Conservation (phyloP, 2,888 invertebrate genomes). For the Barypeithes pellucidus region DNA sequence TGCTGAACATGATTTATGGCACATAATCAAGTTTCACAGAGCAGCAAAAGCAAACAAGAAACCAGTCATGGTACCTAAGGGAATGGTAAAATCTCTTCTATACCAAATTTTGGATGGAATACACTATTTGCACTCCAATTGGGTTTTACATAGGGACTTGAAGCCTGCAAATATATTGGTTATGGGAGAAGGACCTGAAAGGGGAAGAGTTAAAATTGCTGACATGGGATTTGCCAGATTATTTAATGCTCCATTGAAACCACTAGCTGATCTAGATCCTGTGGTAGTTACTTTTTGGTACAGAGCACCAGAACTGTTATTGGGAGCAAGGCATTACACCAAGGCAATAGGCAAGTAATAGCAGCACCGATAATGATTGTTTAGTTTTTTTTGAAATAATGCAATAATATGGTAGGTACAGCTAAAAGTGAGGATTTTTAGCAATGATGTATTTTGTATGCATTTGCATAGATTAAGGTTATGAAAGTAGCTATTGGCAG, state of each 20-base stretch:
- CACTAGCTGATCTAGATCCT: conserved; percentile 97
- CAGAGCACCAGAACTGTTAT: conserved; percentile 94
- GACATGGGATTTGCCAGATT: conserved; percentile 99
- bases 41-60: conserved; percentile 98
- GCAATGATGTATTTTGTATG: no score
- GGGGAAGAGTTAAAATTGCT: conserved; percentile 97
- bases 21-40: conserved; percentile 98
- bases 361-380: neutral
- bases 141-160: conserved; percentile 98
- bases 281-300: conserved; percentile 99
- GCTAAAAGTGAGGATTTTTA: no score
- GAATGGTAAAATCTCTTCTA: conserved; percentile 97
- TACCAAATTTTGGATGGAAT: conserved; percentile 99
- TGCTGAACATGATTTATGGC: conserved; percentile 99
- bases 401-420: no score
- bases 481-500: no score
- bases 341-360: conserved; percentile 89
- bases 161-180: conserved; percentile 99
- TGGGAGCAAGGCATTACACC: conserved; percentile 97
- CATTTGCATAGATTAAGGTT: no score
- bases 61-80: conserved; percentile 95
- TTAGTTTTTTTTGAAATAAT: no score
- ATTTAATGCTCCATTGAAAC: conserved; percentile 98
- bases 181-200: conserved; percentile 98
- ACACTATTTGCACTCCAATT: conserved; percentile 98